These are phyloP conservation scores for Spialia ferax DNA, from an alignment of 2,888 invertebrate genomes.

Conservation along the genomic window DNA sequence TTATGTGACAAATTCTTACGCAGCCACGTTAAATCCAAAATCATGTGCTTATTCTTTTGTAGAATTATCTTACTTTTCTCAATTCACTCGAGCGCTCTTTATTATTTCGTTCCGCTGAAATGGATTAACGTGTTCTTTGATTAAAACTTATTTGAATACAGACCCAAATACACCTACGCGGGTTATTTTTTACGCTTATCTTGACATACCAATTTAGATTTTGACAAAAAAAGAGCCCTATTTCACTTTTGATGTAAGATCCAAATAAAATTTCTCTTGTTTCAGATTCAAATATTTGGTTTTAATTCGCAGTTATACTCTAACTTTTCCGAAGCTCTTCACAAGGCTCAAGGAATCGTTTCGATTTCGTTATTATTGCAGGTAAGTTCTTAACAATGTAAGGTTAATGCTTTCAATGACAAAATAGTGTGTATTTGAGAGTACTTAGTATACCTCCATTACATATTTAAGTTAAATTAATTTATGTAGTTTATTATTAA, in stretches of 20 bases:
- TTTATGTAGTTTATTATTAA: too few relatives aligned
- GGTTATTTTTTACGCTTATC: neutral
- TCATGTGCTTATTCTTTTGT: constrained; percentile 66
- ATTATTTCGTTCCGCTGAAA: constrained; percentile 30
- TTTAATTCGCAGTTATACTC: constrained; percentile 99
- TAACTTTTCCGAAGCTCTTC: constrained; percentile 98
- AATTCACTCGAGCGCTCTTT: constrained; percentile 38
- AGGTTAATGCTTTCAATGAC: too few relatives aligned
- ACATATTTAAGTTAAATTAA: too few relatives aligned
- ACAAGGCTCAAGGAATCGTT: constrained; percentile 97
- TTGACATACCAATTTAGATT: constrained; percentile 1
- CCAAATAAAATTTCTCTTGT: constrained; percentile 60
- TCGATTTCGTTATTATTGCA: constrained; percentile 97
- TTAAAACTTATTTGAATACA: neutral
- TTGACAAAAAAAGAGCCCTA: neutral
- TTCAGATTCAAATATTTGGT: constrained; percentile 98
- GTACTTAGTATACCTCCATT: too few relatives aligned
- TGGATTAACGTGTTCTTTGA: neutral
- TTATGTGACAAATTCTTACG: constrained; percentile 84
- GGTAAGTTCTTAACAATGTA: too few relatives aligned
- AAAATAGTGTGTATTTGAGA: too few relatives aligned
- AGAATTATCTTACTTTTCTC: constrained; percentile 56
- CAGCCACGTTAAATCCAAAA: constrained; percentile 74
- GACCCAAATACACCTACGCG: neutral
- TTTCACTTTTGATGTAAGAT: neutral